Percentiles rank a stretch among this genome's conserved stretches.
Evolutionary conservation across 2,888 invertebrate genomes (phyloP).

Genomic region (Apotomis turbidana): DNA sequence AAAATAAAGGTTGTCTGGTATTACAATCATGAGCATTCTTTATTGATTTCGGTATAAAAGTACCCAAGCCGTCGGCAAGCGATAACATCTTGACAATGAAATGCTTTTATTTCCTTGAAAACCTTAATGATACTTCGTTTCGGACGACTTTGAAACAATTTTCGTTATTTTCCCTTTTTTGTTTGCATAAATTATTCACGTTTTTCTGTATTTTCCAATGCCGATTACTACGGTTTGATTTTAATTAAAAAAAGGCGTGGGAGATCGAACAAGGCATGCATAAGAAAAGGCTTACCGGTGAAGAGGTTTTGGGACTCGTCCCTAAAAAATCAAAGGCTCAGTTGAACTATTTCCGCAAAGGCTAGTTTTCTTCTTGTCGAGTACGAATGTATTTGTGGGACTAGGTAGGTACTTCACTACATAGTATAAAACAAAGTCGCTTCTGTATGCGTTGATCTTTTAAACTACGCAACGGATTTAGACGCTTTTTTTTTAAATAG

Average conservation of each 20-base stretch:
- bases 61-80: slow-evolving; percentile 6
- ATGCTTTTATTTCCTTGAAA: slow-evolving; percentile 11
- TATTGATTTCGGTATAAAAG: slow-evolving; percentile 10
- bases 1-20: too few species aligned
- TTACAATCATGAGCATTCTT: slow-evolving; percentile 1
- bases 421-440: too few species aligned
- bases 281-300: not conserved
- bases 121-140: slow-evolving; percentile 18
- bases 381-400: not conserved
- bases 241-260: slow-evolving; percentile 7
- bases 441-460: too few species aligned
- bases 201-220: slow-evolving; percentile 9
- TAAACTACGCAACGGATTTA: too few species aligned
- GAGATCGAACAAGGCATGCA: not conserved
- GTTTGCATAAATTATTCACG: slow-evolving; percentile 14
- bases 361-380: not conserved
- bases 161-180: slow-evolving; percentile 20
- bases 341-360: not conserved
- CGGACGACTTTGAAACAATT: slow-evolving; percentile 9
- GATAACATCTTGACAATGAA: slow-evolving; percentile 26
- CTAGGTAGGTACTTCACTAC: too few species aligned
- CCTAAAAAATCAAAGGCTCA: not conserved
- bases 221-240: slow-evolving; percentile 11
- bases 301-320: not conserved
- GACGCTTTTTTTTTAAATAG: too few species aligned